phyloP scores from a whole-genome alignment of 2,797 vertebrate species.

The Syngnathus acus region DNA sequence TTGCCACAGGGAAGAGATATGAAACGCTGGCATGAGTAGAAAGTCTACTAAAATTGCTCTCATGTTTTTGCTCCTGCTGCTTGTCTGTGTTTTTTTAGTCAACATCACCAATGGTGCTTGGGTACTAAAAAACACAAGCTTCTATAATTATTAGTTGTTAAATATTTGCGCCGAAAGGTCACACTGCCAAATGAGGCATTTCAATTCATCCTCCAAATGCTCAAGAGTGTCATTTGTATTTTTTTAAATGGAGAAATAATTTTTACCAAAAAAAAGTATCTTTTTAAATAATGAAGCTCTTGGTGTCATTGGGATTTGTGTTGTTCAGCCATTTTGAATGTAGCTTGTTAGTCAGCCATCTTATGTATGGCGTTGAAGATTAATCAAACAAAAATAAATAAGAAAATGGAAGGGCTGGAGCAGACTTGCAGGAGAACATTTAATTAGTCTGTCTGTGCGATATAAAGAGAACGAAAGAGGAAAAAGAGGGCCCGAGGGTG shows the following conservation, averaged over 20 bases:
- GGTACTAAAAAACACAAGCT: neutral
- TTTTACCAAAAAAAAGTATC: no score
- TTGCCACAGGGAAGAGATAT: no score
- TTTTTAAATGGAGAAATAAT: neutral
- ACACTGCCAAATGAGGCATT: neutral
- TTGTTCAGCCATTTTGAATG: neutral
- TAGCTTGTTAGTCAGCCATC: neutral
- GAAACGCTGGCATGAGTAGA: neutral
- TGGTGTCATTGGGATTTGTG: neutral
- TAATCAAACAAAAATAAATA: neutral
- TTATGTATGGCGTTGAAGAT: no score
- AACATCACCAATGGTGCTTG: conserved; percentile 1
- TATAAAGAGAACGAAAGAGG: neutral
- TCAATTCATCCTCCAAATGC: neutral
- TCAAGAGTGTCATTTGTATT: neutral
- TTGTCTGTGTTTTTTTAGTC: conserved; percentile 1
- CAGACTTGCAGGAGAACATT: conserved; percentile 50
- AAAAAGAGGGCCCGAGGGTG: conserved; percentile 55
- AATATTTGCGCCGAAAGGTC: conserved; percentile 1
- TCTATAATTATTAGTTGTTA: conserved; percentile 3
- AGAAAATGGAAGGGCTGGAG: conserved; percentile 14
- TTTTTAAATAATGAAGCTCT: neutral
- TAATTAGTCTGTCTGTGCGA: conserved; percentile 61
- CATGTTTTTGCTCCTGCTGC: conserved; percentile 1
- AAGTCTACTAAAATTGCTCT: neutral